Evolutionary conservation across 2,888 invertebrate genomes (phyloP).

Genomic region (Orchesellides sinensis): DNA sequence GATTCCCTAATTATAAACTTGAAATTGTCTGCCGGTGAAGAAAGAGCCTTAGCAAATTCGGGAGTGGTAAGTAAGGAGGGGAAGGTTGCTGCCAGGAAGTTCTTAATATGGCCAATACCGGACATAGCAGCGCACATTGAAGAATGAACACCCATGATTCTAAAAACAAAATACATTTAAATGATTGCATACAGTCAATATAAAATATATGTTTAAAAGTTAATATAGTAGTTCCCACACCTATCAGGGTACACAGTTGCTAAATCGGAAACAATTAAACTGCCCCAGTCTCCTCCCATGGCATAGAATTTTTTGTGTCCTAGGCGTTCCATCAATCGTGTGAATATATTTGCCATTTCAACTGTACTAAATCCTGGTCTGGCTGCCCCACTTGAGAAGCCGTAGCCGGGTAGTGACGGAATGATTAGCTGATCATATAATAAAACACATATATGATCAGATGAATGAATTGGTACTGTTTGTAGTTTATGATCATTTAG

Average conservation of each 20-base stretch:
- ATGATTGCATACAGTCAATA: not conserved
- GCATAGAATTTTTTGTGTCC: conserved; percentile 83
- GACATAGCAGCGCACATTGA: conserved; percentile 80
- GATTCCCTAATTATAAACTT: conserved; percentile 76
- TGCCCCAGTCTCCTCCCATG: conserved; percentile 77
- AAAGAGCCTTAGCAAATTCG: conserved; percentile 74
- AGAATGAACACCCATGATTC: conserved; percentile 81
- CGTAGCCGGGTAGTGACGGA: conserved; percentile 80
- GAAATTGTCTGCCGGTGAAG: conserved; percentile 73
- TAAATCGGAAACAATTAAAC: conserved; percentile 53
- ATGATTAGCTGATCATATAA: conserved; percentile 76
- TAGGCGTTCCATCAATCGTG: conserved; percentile 85
- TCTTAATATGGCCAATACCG: conserved; percentile 71
- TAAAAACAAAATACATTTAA: conserved; percentile 74
- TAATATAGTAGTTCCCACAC: not conserved
- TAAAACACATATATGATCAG: too few species aligned
- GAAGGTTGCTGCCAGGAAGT: conserved; percentile 74
- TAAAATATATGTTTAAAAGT: not conserved
- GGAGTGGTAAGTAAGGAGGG: conserved; percentile 74
- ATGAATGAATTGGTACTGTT: not conserved
- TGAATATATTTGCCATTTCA: conserved; percentile 81
- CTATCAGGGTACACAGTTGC: conserved; percentile 75
- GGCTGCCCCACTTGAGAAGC: conserved; percentile 78
- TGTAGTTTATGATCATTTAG: too few species aligned
- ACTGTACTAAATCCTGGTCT: conserved; percentile 76